These are phyloP conservation scores for Macaria liturata DNA, from an alignment of 2,888 invertebrate species.

Conservation along the genomic window DNA sequence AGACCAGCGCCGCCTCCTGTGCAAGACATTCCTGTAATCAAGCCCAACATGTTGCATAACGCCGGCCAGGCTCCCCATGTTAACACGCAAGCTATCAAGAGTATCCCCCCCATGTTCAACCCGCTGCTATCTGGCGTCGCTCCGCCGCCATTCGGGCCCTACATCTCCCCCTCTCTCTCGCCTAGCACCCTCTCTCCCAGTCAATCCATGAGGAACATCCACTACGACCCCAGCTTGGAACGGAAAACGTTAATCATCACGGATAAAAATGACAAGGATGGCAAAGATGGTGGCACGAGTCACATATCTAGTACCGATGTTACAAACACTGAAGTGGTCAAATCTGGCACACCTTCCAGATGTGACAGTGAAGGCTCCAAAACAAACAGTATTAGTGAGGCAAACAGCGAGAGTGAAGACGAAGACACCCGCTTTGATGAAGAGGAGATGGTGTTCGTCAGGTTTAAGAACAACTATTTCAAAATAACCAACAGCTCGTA, in stretches of 20 bases:
- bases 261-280: neutral
- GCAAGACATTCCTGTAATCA: too few relatives aligned
- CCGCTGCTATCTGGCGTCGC: neutral
- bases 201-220: neutral
- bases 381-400: neutral
- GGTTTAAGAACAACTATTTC: slow-evolving; percentile 24
- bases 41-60: too few relatives aligned
- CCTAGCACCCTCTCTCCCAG: neutral
- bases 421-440: slow-evolving; percentile 12
- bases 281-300: neutral
- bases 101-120: slow-evolving; percentile 1
- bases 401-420: neutral
- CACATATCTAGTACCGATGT: neutral
- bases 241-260: neutral
- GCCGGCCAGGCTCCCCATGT: neutral
- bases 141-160: neutral
- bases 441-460: slow-evolving; percentile 24
- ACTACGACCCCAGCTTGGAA: neutral
- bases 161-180: neutral
- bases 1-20: too few relatives aligned
- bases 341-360: neutral
- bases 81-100: neutral
- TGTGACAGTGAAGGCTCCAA: neutral
- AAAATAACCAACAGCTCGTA: slow-evolving; percentile 21
- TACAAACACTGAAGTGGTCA: slow-evolving; percentile 1